These are phyloP conservation scores for Clarias pachynema DNA, from an alignment of 2,797 vertebrate genomes.

Conservation along the genomic window DNA sequence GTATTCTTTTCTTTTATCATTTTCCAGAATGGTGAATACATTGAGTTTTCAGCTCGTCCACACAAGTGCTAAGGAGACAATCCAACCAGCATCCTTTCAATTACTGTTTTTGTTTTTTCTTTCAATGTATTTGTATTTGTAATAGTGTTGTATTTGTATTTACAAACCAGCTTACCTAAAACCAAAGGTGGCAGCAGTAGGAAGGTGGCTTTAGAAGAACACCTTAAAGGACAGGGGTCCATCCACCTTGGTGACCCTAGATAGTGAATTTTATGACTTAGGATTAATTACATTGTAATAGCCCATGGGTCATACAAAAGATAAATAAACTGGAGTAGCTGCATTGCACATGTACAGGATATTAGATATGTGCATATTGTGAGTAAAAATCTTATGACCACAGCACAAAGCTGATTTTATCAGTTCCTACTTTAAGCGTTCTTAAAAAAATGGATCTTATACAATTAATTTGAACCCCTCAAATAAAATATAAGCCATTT, in stretches of 20 bases:
- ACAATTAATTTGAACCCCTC: background rate
- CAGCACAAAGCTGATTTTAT: background rate
- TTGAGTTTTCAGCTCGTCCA: conserved; percentile 56
- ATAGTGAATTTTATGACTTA: background rate
- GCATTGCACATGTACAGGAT: background rate
- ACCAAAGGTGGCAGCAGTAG: background rate
- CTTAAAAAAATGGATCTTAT: background rate
- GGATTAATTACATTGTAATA: background rate
- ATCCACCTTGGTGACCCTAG: background rate
- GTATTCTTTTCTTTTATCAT: conserved; percentile 20
- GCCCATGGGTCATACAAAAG: too few relatives aligned
- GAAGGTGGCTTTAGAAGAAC: background rate
- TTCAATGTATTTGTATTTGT: background rate
- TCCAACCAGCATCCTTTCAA: background rate
- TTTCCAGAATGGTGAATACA: conserved; percentile 60
- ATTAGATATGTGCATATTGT: conserved; percentile 12
- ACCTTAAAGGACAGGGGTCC: background rate
- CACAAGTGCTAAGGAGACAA: conserved; percentile 53
- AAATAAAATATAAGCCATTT: background rate
- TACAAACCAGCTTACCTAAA: background rate
- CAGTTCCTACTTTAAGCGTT: background rate
- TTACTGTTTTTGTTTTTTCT: background rate
- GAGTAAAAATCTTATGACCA: background rate
- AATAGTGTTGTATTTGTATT: background rate
- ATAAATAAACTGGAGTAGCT: background rate